Base-by-base conservation (phyloP, 2,113 vertebrate genomes). In the Cinclus cinclus region DNA sequence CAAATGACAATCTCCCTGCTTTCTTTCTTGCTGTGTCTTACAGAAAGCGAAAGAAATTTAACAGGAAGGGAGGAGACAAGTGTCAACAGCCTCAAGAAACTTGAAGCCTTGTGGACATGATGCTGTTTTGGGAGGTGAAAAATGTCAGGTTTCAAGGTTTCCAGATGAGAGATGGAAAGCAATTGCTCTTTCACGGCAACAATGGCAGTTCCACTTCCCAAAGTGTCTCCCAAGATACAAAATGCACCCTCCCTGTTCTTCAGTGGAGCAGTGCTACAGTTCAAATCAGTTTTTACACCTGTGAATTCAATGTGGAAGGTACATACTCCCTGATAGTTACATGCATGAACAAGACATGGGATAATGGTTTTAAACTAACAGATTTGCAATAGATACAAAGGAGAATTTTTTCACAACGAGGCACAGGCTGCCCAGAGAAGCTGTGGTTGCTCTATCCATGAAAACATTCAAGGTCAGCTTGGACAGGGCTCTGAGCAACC, bases 21-120 rank as follows among this genome's bases (percentile, higher is more conserved):
- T 75, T 50, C 44, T 73, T 65, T 53, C 65, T 83, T 33, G 3
- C 68, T 19, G 13, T 25, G n/a, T 37, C 22, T 68, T 49, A 41
- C 2, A n/a, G 39, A 92, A 95, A 94, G 31, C 0, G 4, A 27
- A 92, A 81, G n/a, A 64, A 37, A 91, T 49, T n/a, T 37, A 50
- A 70, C 68, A 95, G 87, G 89, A 93, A 93, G 83, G 93, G 73
- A 92, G 89, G 83, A 86, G 42, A 65, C 62, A 83, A 80, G 50
- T 27, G 59, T 58, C 37, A 91, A 50, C 19, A 79, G 41, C 62
- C 56, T 67, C 58, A 46, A 50, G 35, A 76, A 60, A 64, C 25
- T 27, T 37, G 31, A 13, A 60, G 71, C 53, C 37, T 73, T 55
- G 67, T 47, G 75, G 58, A 28, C 21, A 12, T 4, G 14, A 39